A percentile compares a stretch with the other conserved stretches of the same genome.
Conservation (phyloP, 1,140 invertebrate genomes). For the Choristoneura fumiferana region DNA sequence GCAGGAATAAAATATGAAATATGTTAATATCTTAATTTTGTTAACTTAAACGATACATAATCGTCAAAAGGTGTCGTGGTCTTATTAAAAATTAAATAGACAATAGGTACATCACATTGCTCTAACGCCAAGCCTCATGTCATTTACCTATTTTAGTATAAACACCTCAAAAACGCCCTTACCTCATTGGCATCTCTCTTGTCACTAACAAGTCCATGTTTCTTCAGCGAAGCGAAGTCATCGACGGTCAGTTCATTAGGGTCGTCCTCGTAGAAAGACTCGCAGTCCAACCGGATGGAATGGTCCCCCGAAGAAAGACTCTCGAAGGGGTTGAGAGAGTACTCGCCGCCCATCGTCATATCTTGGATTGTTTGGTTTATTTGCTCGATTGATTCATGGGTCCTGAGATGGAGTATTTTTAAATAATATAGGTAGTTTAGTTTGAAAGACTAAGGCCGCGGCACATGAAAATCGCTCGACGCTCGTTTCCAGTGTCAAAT, state of each 20-base stretch:
- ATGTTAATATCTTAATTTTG: too few relatives aligned
- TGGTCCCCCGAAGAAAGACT: constrained; percentile 51
- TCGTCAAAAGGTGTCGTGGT: too few relatives aligned
- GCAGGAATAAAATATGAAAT: too few relatives aligned
- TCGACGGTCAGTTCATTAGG: constrained; percentile 64
- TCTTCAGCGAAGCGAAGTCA: constrained; percentile 70
- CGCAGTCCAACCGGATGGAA: constrained; percentile 59
- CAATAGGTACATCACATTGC: too few relatives aligned
- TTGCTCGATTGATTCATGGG: constrained; percentile 66
- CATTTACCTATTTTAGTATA: too few relatives aligned
- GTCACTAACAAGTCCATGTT: constrained; percentile 63
- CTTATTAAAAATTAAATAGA: too few relatives aligned
- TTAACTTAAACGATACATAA: too few relatives aligned
- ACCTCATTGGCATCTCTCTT: constrained; percentile 69
- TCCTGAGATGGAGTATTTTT: constrained; percentile 31
- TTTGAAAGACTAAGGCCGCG: too few relatives aligned
- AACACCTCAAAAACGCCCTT: too few relatives aligned
- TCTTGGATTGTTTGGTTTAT: constrained; percentile 75
- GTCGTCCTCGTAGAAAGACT: constrained; percentile 63
- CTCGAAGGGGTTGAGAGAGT: constrained; percentile 72
- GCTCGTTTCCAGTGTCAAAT: too few relatives aligned
- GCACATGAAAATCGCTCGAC: not conserved
- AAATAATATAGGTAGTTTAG: not conserved
- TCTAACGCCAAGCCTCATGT: too few relatives aligned
- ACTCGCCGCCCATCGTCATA: constrained; percentile 74